Conservation (phyloP, 2,113 vertebrate species). For the Chelonoidis abingdonii region DNA sequence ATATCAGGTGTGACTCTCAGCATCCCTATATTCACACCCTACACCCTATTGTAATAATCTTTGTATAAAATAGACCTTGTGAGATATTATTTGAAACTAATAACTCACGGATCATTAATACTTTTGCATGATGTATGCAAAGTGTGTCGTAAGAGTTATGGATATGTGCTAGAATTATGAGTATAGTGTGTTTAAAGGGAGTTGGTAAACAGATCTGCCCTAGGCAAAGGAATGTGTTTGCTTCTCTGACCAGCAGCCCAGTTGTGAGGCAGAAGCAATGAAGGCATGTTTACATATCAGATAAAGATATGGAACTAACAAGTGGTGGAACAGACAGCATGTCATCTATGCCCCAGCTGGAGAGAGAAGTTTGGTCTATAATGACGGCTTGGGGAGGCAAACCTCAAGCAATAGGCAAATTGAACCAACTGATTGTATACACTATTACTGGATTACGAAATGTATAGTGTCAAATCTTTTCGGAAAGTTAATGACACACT, state of each 20-base stretch:
- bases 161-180: neutral
- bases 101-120: neutral
- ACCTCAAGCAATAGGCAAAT: too few relatives aligned
- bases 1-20: neutral
- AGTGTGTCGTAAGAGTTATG: neutral
- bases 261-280: neutral
- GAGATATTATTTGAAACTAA: neutral
- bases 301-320: neutral
- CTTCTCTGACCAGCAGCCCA: neutral
- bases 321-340: neutral
- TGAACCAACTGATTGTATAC: too few relatives aligned
- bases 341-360: neutral
- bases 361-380: neutral
- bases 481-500: too few relatives aligned
- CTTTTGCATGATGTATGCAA: neutral
- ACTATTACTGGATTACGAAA: too few relatives aligned
- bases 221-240: neutral
- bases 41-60: neutral
- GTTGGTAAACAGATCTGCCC: neutral
- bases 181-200: neutral
- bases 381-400: too few relatives aligned
- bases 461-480: too few relatives aligned
- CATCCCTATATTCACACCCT: neutral
- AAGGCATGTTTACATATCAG: neutral
- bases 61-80: neutral